Evolutionary conservation across 2,113 vertebrate species (phyloP), one percentile per base, ranked within the genome.

Genomic region (Hirundichthys speculiger): DNA sequence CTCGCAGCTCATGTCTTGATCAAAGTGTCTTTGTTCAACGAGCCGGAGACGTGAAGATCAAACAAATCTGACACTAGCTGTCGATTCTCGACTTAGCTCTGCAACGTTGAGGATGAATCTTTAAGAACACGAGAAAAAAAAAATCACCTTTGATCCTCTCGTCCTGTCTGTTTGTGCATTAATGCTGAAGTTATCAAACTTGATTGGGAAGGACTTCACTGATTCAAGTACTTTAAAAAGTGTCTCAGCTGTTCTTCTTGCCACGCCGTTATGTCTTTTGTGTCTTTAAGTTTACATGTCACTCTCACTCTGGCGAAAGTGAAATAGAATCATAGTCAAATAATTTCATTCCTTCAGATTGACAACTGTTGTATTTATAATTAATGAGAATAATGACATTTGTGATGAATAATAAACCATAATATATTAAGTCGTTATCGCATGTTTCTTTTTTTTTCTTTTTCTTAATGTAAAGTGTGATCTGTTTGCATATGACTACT

Each of bases 341-440:
- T 83, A 59, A 90, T 82, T 84, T 87, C 88, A 91, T 92, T 92
- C 88, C 89, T 84, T 88, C 80, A 74, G 87, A 92, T 90, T 80
- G 82, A 83, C 84, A 89, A 80, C 80, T 84, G 76, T 81, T 91
- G 85, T 93, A 90, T 92, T 92, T 92, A 74, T 67, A 91, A 92
- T 88, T 89, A 79, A 86, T 88, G 64, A 88, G 70, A 73, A 87
- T 83, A 80, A 89, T 88, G 84, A 89, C 86, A 89, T 84, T 90
- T 91, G 92, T 93, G 88, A 89, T 86, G 83, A 91, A 77, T 91
- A 93, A 92, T 92, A 93, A 93, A 92, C 87, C 63, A 61, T 93
- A 93, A 93, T 93, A 92, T 92, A 93, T 93, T 90, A 91, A 90
- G 88, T 75, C 55, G 47, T 12, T 2, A 5, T 12, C 16, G 8